Evolutionary conservation across 2,113 vertebrate species (phyloP).

Genomic region (Passer montanus): DNA sequence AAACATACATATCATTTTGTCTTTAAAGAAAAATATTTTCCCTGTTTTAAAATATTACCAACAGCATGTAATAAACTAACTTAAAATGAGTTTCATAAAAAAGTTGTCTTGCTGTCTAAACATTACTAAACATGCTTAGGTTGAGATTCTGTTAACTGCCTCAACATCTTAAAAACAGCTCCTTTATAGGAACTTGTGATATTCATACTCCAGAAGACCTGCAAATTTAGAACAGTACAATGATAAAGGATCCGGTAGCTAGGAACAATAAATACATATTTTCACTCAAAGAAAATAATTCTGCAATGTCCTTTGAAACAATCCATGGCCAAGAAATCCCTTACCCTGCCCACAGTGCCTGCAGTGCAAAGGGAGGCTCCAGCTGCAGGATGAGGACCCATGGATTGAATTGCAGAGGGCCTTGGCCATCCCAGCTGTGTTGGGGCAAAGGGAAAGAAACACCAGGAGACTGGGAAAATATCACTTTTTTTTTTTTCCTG

Average conservation of each 20-base stretch:
- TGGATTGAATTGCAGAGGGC: background rate
- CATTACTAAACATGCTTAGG: conserved; percentile 63
- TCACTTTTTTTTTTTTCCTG: background rate
- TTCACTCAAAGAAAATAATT: conserved; percentile 12
- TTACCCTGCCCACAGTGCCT: background rate
- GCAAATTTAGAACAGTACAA: conserved; percentile 54
- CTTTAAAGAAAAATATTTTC: conserved; percentile 71
- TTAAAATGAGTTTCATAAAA: conserved; percentile 72
- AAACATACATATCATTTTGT: conserved; percentile 64
- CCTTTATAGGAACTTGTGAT: conserved; percentile 53
- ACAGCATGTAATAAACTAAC: conserved; percentile 69
- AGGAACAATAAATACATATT: conserved; percentile 30
- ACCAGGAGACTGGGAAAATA: background rate
- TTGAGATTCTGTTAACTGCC: conserved; percentile 65
- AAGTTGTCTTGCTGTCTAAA: conserved; percentile 63
- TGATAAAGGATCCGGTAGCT: conserved; percentile 44
- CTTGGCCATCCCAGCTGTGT: background rate
- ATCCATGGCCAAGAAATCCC: background rate
- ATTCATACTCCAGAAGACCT: conserved; percentile 54
- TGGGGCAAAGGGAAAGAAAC: background rate
- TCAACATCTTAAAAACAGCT: conserved; percentile 61
- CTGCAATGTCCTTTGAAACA: background rate
- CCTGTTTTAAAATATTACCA: conserved; percentile 74
- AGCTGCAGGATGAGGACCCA: background rate
- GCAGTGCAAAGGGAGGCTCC: background rate